A percentile compares a stretch with the other conserved stretches of the same genome.
phyloP scores from a whole-genome alignment of 2,113 vertebrate species.

The Spermophilus dauricus region DNA sequence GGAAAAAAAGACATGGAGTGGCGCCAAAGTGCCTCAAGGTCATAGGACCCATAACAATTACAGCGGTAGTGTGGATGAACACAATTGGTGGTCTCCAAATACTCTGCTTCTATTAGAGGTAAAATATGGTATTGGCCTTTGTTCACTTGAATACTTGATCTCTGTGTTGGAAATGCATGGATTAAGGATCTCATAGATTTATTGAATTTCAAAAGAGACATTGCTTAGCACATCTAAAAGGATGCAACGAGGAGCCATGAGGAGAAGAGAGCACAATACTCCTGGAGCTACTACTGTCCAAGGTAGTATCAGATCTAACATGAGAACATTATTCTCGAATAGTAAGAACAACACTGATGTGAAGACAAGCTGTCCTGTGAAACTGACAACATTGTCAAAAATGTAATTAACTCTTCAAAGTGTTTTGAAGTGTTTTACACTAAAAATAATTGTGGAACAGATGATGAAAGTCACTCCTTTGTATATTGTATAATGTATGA shows the following conservation, averaged over 20 bases:
- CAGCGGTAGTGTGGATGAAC: not conserved
- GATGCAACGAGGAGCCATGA: not conserved
- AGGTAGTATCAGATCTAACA: not conserved
- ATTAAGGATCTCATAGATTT: not conserved
- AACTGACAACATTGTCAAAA: not conserved
- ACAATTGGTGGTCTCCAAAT: not conserved
- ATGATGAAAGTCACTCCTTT: not conserved
- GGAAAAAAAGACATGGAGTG: not conserved
- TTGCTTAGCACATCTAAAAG: not conserved
- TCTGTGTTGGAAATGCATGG: not conserved
- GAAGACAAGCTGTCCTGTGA: not conserved
- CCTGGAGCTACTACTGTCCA: not conserved
- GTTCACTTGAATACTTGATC: not conserved
- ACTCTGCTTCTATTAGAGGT: not conserved
- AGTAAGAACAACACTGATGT: not conserved
- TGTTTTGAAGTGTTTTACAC: not conserved
- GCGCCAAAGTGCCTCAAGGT: not conserved
- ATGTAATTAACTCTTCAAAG: too few relatives aligned
- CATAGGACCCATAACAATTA: not conserved
- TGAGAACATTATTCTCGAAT: not conserved
- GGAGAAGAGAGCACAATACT: not conserved
- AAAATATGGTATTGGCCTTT: not conserved
- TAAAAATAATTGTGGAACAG: not conserved
- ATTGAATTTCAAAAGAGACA: not conserved
- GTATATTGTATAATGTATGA: not conserved